Base-by-base conservation (phyloP, 2,888 invertebrate species). In the Hoplodrina blanda region DNA sequence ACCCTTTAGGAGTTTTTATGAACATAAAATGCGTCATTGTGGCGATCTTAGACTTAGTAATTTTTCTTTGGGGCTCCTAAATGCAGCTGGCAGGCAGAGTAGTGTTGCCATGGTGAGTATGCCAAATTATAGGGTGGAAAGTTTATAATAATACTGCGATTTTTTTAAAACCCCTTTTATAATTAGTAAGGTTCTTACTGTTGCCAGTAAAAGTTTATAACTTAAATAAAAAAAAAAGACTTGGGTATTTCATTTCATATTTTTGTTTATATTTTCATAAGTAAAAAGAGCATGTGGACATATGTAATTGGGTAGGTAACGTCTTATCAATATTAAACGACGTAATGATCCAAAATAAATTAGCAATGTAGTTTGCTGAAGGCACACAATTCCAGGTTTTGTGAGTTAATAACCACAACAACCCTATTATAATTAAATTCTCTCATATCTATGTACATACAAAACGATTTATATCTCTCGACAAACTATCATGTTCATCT, bases 211-310 rank as follows among this genome's bases (percentile, higher is more conserved):
- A 11, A 15, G 44, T 41, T 41, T 11, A 37, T 15, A 44, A 8
- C 44, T 10, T 15, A 44, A 44, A 15, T 11, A 13, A 46, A 46
- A 0, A 17, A 66, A 80, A 85, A 82, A 56, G 57, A 46, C 68
- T 59, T 50, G 62, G n/a, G n/a, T 25, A 25, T 67, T 78, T 76
- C 69, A 66, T 75, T 82, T 81, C 59, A 69, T 70, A 68, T 78
- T 85, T 73, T 81, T 84, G 81, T 85, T 85, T 87, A 86, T 89
- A 88, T 89, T 86, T 76, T 85, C 82, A 73, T 84, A 85, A 84
- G 87, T 88, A 87, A 87, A 87, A 88, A 88, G 86, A 88, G 87
- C 82, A 82, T 85, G 78, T 84, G 84, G 84, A 84, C 85, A 86
- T 83, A n/a, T n/a, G n/a, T n/a, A 85, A 83, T 83, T 73, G 78